Percentiles rank a stretch among this genome's conserved stretches.
Conservation (phyloP, 1,140 invertebrate genomes). For the Rhopalosiphum padi region DNA sequence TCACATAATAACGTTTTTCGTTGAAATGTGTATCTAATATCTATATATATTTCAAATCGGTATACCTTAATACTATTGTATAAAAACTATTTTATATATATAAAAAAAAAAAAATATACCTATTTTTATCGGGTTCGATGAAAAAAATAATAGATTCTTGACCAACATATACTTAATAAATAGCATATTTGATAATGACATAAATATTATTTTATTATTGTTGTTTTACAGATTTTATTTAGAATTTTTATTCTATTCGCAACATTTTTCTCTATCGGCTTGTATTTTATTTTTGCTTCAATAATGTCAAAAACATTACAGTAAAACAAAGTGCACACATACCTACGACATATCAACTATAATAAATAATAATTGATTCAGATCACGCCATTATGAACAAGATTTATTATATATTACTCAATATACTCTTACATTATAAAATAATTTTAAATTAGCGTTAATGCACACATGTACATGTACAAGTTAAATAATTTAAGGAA, state of each 20-base stretch:
- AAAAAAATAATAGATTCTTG: neutral
- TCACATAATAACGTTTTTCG: neutral
- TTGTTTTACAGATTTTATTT: constrained; percentile 35
- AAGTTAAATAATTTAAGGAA: too few relatives aligned
- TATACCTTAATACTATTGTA: too few relatives aligned
- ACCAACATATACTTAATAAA: too few relatives aligned
- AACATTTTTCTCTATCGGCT: neutral
- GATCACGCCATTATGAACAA: neutral
- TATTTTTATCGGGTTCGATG: neutral
- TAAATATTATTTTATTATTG: neutral
- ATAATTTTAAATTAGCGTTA: neutral
- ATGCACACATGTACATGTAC: neutral
- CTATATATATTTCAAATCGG: too few relatives aligned
- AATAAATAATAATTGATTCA: neutral
- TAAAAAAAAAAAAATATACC: neutral
- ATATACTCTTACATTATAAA: neutral
- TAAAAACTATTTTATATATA: too few relatives aligned
- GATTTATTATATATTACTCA: neutral
- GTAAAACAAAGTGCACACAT: neutral
- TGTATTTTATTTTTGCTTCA: neutral
- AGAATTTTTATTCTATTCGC: constrained; percentile 27
- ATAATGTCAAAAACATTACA: neutral
- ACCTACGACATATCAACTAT: neutral
- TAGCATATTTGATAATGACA: neutral
- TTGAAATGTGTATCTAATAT: neutral